Evolutionary conservation across 2,113 vertebrate species (phyloP).

Genomic region (Siniperca chuatsi): DNA sequence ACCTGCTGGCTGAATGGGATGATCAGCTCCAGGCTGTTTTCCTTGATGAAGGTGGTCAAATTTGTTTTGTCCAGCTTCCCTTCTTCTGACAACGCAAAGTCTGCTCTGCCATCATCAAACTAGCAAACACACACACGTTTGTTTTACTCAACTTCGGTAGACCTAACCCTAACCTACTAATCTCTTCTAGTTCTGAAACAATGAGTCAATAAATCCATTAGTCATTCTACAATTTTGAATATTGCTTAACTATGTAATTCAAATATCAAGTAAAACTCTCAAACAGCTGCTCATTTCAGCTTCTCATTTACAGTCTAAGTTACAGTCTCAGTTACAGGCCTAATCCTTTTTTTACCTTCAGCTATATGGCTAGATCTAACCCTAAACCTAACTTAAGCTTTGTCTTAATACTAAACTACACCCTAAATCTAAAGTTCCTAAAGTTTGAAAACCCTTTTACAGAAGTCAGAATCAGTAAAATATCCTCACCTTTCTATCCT

Average conservation of each 20-base stretch:
- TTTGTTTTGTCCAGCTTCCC: constrained; percentile 80
- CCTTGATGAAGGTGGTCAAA: constrained; percentile 83
- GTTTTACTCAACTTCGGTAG: not conserved
- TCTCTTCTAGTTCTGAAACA: not conserved
- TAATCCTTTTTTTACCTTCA: not conserved
- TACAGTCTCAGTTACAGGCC: too few species aligned
- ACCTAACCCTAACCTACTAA: too few species aligned
- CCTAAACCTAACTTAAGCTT: not conserved
- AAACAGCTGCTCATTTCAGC: not conserved
- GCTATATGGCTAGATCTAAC: not conserved
- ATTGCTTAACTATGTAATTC: not conserved
- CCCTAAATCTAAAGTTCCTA: not conserved
- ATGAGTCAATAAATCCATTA: not conserved
- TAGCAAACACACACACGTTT: constrained; percentile 62
- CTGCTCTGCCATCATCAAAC: constrained; percentile 89
- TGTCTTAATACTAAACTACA: not conserved
- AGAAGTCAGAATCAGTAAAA: not conserved
- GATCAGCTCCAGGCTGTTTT: constrained; percentile 89
- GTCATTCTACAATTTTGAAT: not conserved
- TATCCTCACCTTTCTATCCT: not conserved
- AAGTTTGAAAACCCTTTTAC: not conserved
- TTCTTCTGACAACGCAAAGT: constrained; percentile 80
- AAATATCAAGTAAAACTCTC: not conserved
- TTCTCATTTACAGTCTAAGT: too few species aligned
- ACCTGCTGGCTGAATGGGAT: constrained; percentile 89